Evolutionary conservation across 2,797 vertebrate genomes (phyloP), one percentile per base, ranked within the genome.

Genomic region (Diglossa cyanea): DNA sequence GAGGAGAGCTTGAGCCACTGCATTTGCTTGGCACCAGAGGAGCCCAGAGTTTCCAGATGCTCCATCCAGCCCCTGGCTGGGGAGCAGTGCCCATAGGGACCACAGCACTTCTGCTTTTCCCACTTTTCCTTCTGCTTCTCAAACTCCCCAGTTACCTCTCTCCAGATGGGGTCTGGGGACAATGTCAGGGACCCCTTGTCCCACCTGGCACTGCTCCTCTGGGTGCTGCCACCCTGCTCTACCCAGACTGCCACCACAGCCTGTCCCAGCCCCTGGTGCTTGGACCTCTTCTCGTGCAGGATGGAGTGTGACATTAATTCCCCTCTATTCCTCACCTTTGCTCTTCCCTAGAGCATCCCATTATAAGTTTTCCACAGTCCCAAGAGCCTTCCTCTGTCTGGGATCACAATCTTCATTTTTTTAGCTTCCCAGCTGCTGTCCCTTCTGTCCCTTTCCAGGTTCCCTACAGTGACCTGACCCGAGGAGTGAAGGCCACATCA

Each of bases 401-500:
- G 47, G 44, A 90, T 91, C 72, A 33, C 48, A 37, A 42, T 33
- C 20, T 87, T 70, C 35, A 40, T 28, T 60, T n/a, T 26, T 78
- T 79, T 58, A 26, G 13, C n/a, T 86, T 79, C 66, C 83, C 91
- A 90, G 92, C 57, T 86, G 82, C 42, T 80, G 17, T 80, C 14
- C 30, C 30, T 14, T 86, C 39, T 80, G 20, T 80, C 18, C 30
- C n/a, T 17, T 86, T 86, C 73, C 33, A 66, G 2, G 0, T 65
- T 75, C 58, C 39, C 51, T 71, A 50, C 45, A 37, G 37, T 35
- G 84, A 93, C 60, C 71, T 76, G 63, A 94, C 60, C 84, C 2
- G 0, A 16, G 20, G 25, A 93, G 55, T 11, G 13, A 93, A 72
- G 58, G 67, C 24, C 72, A 74, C 35, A 50, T 53, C 26, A 12